Percentiles rank a stretch among this genome's conserved stretches.
Conservation (phyloP, 92 coral and sea anemone species). For the Desmophyllum pertusum region DNA sequence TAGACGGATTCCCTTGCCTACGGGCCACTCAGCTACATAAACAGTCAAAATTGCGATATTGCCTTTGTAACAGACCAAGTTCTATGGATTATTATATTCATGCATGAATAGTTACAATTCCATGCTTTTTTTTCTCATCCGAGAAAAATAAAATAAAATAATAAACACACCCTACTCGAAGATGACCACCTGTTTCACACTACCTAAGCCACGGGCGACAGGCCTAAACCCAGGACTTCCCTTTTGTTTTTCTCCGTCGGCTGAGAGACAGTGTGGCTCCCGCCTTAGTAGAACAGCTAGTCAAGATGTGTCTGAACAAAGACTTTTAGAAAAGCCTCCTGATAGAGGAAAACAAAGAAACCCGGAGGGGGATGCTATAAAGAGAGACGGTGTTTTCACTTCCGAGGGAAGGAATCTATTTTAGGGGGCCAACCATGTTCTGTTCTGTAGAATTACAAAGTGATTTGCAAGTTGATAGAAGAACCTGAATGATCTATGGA, state of each 20-base stretch:
- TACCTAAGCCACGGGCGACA: neutral
- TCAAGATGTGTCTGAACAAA: no score
- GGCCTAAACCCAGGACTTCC: neutral
- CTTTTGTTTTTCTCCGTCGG: neutral
- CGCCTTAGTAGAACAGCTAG: no score
- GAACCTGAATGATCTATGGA: neutral
- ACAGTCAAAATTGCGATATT: neutral
- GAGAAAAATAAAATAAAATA: no score
- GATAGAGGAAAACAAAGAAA: neutral
- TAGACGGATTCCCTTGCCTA: no score
- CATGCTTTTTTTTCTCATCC: neutral
- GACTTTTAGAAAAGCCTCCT: neutral
- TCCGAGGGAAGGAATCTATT: neutral
- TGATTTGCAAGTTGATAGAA: neutral
- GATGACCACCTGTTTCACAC: neutral
- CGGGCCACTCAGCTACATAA: neutral
- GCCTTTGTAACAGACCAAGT: neutral
- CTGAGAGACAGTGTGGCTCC: neutral
- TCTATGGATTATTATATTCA: neutral
- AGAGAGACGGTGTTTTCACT: neutral
- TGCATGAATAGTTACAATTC: neutral
- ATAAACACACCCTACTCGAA: neutral
- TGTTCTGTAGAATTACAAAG: neutral
- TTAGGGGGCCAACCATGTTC: no score
- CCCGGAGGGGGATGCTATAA: neutral